Conservation (phyloP, 2,797 vertebrate genomes). For the Tokudaia muenninki region DNA sequence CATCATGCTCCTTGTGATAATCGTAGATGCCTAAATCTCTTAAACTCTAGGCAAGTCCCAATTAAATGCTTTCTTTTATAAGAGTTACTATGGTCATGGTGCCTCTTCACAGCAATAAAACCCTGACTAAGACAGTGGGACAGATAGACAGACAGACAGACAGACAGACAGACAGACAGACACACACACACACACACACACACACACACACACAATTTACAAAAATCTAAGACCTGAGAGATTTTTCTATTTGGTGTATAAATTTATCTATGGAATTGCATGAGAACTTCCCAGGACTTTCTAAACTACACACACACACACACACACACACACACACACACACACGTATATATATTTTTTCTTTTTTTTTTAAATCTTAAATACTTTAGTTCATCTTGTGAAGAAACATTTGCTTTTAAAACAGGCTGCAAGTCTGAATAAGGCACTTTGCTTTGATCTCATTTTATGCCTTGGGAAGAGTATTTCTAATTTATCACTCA, state of each 20-base stretch:
- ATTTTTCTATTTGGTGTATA: constrained; percentile 1
- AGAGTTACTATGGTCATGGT: not conserved
- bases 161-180: not conserved
- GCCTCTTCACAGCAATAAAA: not conserved
- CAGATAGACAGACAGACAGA: not conserved
- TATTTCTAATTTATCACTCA: constrained; percentile 60
- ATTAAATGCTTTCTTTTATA: not conserved
- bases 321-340: too few relatives aligned
- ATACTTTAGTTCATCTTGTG: constrained; percentile 60
- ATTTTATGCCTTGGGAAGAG: constrained; percentile 49
- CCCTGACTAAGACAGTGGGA: not conserved
- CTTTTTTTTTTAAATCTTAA: constrained; percentile 39
- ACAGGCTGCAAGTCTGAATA: not conserved
- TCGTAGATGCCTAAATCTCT: not conserved
- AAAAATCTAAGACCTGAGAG: not conserved
- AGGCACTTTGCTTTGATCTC: constrained; percentile 47
- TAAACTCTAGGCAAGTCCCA: not conserved
- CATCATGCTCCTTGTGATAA: too few relatives aligned
- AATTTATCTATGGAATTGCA: constrained; percentile 39
- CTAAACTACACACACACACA: not conserved
- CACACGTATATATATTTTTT: not conserved
- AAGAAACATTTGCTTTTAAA: constrained; percentile 50
- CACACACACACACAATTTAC: not conserved
- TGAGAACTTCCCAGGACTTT: constrained; percentile 41
- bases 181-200: not conserved